Evolutionary conservation across 2,113 vertebrate species (phyloP).

Genomic region (Osmerus mordax): DNA sequence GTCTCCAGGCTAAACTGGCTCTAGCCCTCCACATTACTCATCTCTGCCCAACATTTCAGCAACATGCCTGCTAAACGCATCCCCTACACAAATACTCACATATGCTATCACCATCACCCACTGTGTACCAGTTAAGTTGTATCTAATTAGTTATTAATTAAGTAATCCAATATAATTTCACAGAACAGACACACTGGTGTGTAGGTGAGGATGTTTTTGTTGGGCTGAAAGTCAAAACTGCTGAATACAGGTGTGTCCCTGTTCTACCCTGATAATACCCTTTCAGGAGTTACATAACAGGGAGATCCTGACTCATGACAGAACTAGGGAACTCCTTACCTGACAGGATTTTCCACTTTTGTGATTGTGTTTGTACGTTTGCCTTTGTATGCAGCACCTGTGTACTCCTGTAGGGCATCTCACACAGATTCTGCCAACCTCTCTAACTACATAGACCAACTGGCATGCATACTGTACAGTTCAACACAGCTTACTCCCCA

Average conservation of each 20-base stretch:
- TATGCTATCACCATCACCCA: neutral
- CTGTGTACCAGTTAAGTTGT: no score
- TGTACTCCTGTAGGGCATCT: neutral
- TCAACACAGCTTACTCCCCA: no score
- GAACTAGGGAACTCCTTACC: slow-evolving; percentile 38
- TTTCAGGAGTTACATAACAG: slow-evolving; percentile 31
- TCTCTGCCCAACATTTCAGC: slow-evolving; percentile 14
- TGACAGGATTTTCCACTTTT: slow-evolving; percentile 7
- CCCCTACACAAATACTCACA: neutral
- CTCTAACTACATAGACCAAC: no score
- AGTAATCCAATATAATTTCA: no score
- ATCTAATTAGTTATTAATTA: no score
- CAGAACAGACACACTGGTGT: neutral
- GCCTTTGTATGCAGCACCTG: neutral
- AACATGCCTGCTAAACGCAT: neutral
- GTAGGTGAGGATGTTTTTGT: neutral
- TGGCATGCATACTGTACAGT: no score
- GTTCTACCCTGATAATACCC: neutral
- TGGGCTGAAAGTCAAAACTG: slow-evolving; percentile 7
- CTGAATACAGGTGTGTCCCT: slow-evolving; percentile 46
- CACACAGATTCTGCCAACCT: no score
- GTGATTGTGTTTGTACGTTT: slow-evolving; percentile 1
- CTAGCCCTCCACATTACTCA: slow-evolving; percentile 19
- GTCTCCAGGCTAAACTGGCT: slow-evolving; percentile 29
- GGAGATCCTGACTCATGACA: slow-evolving; percentile 42